Evolutionary conservation across 2,888 invertebrate species (phyloP).

Genomic region (Antheraea yamamai): DNA sequence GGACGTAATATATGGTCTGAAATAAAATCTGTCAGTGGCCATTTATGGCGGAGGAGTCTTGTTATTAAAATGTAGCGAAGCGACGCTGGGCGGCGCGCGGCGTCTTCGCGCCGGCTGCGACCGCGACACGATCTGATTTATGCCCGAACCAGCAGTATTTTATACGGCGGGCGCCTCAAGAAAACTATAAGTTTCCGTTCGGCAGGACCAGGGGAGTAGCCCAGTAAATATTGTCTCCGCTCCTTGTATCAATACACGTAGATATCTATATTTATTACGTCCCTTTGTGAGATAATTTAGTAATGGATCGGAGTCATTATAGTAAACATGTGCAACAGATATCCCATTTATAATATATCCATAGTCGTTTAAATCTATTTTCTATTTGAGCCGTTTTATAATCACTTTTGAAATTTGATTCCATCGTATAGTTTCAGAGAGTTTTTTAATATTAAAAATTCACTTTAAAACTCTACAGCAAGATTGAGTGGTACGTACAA

Average conservation of each 20-base stretch:
- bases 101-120: conserved; percentile 72
- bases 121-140: conserved; percentile 77
- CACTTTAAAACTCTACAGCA: background rate
- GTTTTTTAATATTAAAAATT: background rate
- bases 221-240: conserved; percentile 80
- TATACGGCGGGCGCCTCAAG: conserved; percentile 81
- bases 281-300: conserved; percentile 74
- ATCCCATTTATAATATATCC: background rate
- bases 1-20: conserved; percentile 71
- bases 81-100: conserved; percentile 43
- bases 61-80: conserved; percentile 80
- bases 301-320: conserved; percentile 75
- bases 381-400: background rate
- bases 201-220: conserved; percentile 77
- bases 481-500: background rate
- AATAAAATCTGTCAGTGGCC: conserved; percentile 79
- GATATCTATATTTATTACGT: conserved; percentile 77
- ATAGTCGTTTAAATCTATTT: background rate
- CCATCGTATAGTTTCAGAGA: background rate
- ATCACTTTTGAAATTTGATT: background rate
- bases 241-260: conserved; percentile 75
- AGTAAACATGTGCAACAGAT: conserved; percentile 32
- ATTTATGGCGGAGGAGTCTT: conserved; percentile 69
- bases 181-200: conserved; percentile 82
- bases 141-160: conserved; percentile 78